A percentile compares a stretch with the other conserved stretches of the same genome.
Conservation (phyloP, 2,888 invertebrate species). For the Antitype chi region DNA sequence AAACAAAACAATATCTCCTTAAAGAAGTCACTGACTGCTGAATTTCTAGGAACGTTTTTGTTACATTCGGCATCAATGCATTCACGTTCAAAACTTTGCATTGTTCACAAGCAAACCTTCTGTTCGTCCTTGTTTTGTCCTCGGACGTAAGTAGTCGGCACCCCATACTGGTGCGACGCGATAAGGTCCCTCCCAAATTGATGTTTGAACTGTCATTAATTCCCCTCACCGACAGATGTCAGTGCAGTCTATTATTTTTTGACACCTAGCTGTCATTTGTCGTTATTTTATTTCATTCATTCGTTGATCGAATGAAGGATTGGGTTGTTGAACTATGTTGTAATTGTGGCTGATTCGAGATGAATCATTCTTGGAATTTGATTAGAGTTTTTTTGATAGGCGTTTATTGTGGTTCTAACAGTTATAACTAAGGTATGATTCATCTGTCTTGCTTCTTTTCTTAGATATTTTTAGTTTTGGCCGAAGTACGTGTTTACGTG, state of each 20-base stretch:
- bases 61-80: not conserved
- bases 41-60: not conserved
- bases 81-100: not conserved
- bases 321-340: slow-evolving; percentile 70
- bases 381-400: slow-evolving; percentile 42
- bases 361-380: slow-evolving; percentile 51
- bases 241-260: slow-evolving; percentile 87
- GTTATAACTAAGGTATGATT: not conserved
- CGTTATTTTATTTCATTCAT: slow-evolving; percentile 79
- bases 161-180: slow-evolving; percentile 81
- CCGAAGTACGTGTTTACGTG: not conserved
- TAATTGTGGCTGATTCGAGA: slow-evolving; percentile 56
- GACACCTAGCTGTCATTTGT: slow-evolving; percentile 88
- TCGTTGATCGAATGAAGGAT: slow-evolving; percentile 76
- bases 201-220: slow-evolving; percentile 90
- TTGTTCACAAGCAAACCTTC: slow-evolving; percentile 40
- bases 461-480: not conserved
- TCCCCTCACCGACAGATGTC: slow-evolving; percentile 86
- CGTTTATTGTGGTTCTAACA: slow-evolving; percentile 29
- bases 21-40: not conserved
- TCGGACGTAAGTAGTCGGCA: slow-evolving; percentile 74
- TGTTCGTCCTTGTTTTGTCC: slow-evolving; percentile 21
- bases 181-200: slow-evolving; percentile 87
- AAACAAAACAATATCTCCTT: not conserved
- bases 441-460: not conserved